These are phyloP conservation scores for Brachionus angularis DNA, from an alignment of 1,140 invertebrate genomes.

Conservation along the genomic window DNA sequence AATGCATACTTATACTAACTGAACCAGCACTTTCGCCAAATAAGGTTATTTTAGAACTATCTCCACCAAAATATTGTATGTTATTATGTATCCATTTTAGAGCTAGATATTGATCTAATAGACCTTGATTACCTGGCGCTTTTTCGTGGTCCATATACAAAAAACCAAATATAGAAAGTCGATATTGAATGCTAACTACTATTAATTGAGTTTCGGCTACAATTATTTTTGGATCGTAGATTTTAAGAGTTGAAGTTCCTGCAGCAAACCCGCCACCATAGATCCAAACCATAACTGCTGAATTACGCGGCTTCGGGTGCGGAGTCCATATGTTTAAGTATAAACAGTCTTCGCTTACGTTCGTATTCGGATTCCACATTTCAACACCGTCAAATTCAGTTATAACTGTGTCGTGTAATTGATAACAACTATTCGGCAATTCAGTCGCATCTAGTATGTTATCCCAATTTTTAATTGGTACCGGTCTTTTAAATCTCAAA, in stretches of 20 bases:
- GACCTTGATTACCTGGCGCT: constrained; percentile 86
- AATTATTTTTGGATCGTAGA: constrained; percentile 84
- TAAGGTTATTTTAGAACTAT: constrained; percentile 85
- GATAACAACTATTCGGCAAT: constrained; percentile 81
- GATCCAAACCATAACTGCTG: constrained; percentile 70
- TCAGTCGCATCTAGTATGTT: constrained; percentile 69
- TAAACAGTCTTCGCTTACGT: constrained; percentile 84
- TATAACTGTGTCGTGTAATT: constrained; percentile 82
- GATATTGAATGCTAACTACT: constrained; percentile 88
- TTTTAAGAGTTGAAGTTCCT: constrained; percentile 79
- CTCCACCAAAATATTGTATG: constrained; percentile 85
- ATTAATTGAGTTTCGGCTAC: constrained; percentile 77
- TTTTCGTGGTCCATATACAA: constrained; percentile 81
- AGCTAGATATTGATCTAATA: constrained; percentile 90
- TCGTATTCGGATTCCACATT: constrained; percentile 96
- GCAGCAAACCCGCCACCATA: constrained; percentile 89
- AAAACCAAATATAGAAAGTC: constrained; percentile 81
- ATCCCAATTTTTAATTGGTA: constrained; percentile 70
- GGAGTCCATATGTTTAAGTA: constrained; percentile 84
- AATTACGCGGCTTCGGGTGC: constrained; percentile 56
- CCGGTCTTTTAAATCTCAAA: constrained; percentile 46
- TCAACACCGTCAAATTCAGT: constrained; percentile 81
- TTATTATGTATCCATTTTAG: constrained; percentile 74
- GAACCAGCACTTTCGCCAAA: constrained; percentile 95
- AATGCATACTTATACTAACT: constrained; percentile 84